Evolutionary conservation across 1,140 invertebrate genomes (phyloP).

Genomic region (Frieseomelitta varia): DNA sequence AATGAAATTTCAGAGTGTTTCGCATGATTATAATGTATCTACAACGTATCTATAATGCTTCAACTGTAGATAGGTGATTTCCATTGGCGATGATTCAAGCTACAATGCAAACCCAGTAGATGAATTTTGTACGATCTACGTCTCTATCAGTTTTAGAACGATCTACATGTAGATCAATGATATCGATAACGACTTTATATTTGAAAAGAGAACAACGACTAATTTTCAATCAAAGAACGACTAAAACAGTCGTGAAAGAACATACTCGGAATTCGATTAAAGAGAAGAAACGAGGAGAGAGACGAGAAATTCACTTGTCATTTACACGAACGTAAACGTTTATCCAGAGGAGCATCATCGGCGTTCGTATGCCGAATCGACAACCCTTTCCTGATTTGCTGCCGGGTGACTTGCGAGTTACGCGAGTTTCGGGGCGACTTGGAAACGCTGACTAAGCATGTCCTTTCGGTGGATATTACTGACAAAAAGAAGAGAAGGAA

Average conservation of each 20-base stretch:
- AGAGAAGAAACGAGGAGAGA: not conserved
- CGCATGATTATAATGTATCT: no score
- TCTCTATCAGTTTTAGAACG: no score
- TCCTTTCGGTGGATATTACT: conserved; percentile 34
- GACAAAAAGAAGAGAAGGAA: conserved; percentile 24
- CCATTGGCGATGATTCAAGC: no score
- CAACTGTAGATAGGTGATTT: no score
- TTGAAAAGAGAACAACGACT: no score
- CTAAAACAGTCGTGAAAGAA: not conserved
- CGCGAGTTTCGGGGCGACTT: conserved; percentile 2
- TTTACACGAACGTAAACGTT: conserved; percentile 70
- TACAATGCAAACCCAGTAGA: no score
- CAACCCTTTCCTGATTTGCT: conserved; percentile 46
- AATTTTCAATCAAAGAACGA: not conserved
- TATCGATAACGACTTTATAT: no score
- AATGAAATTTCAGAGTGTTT: no score
- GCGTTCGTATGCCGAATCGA: conserved; percentile 21
- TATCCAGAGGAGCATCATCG: conserved; percentile 46
- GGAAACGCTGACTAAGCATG: conserved; percentile 55
- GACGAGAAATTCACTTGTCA: conserved; percentile 29
- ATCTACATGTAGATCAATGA: no score
- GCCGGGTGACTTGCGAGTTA: conserved; percentile 17
- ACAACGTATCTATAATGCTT: no score
- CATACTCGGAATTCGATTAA: not conserved
- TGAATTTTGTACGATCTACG: no score